Evolutionary conservation across 2,797 vertebrate genomes (phyloP), one percentile per base, ranked within the genome.

Genomic region (Spondyliosoma cantharus): DNA sequence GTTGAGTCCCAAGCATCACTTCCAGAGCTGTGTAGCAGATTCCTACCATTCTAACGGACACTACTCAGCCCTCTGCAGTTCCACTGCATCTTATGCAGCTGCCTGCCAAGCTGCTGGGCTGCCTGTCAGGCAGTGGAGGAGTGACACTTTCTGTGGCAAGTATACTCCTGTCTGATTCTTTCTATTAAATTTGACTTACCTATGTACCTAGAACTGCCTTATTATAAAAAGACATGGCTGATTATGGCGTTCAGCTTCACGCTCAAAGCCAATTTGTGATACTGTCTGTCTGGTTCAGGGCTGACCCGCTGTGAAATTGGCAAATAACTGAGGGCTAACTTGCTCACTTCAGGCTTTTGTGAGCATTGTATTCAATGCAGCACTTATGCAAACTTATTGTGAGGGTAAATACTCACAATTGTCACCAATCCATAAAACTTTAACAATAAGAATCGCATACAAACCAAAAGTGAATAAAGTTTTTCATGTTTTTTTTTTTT

Each of bases 141-240:
- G 46, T 7, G 86, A 90, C 1, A 86, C 88, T 17, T 95, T 96
- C 81, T 95, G 93, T 85, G 84, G 93, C 95, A 76, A 93, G 91
- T 88, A 58, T 11, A 27, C 46, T 27, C 74, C 3, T 48, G 14
- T 72, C 13, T 27, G 15, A 48, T 59, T 3, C 0, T 49, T 49
- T 74, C 32, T 46, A 19, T 42, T 43, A 20, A 56, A 45, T 48
- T 71, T 52, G 16, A 42, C 27, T 14, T 45, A 7, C 37, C 8
- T 37, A 37, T 37, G 37, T 37, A 37, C 37, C 37, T 37, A 11
- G 9, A 37, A 11, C 37, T 37, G 37, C 37, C 37, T 8, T 37
- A 37, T 37, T 37, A 37, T 37, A 37, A 37, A 37, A 37, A 9
- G 37, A 37, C 19, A 43, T 17, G 52, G 53, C 24, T 59, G 24